These are phyloP conservation scores for Hystrix brachyura DNA, from an alignment of 2,113 vertebrate genomes.

Conservation along the genomic window DNA sequence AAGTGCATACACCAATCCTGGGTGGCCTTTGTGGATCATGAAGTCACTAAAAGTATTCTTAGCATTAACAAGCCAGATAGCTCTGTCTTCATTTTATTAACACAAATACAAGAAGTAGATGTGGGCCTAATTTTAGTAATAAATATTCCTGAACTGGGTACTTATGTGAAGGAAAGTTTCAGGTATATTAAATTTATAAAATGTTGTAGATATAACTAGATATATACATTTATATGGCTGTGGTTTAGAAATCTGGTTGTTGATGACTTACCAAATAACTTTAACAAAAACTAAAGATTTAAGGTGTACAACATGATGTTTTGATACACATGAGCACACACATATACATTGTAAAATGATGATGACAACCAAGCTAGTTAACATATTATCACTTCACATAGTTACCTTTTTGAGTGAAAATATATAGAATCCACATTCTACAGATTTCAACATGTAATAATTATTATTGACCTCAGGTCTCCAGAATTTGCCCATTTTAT, in stretches of 20 bases:
- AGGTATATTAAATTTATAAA: neutral
- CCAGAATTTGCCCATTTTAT: neutral
- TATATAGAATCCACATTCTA: neutral
- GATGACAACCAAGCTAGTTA: neutral
- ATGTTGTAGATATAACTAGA: neutral
- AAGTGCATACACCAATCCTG: neutral
- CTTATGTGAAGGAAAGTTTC: neutral
- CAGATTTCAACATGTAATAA: neutral
- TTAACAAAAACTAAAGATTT: neutral
- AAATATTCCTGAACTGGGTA: neutral
- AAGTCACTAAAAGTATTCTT: constrained; percentile 12
- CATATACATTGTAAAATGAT: neutral
- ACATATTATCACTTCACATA: neutral
- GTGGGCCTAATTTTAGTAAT: neutral
- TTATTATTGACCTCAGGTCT: neutral
- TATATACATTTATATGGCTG: neutral
- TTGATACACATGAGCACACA: neutral
- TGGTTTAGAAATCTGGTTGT: neutral
- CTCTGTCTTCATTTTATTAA: neutral
- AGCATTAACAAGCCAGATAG: neutral
- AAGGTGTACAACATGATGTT: neutral
- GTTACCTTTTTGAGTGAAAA: neutral
- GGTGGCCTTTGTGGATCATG: neutral
- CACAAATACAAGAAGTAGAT: neutral
- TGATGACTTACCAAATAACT: neutral